Base-by-base conservation (phyloP, 2,797 vertebrate genomes). In the Sebastes kiyomatsui region DNA sequence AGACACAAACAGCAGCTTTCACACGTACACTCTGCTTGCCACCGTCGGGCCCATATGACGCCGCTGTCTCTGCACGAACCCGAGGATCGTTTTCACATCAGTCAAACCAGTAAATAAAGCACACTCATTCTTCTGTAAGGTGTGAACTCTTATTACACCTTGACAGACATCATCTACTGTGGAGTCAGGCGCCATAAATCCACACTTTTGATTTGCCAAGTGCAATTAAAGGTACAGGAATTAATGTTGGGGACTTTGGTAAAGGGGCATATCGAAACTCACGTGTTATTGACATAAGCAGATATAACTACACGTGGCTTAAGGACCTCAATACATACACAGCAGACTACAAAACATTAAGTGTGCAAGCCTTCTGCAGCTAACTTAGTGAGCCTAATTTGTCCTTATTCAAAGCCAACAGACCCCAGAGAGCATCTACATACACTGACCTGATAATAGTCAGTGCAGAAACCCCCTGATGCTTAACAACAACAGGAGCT, bases 1-100 rank as follows among this genome's bases (percentile, higher is more conserved):
- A 87, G 77, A 91, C 84, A 91, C 84, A 88, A 85, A 86, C 88
- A 83, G 83, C 88, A 83, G 91, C 88, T 91, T 90, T 92, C 86
- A 90, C 88, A 90, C 60, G 38, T 42, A 61, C 82, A 88, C 88
- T 79, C 82, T n/a, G 67, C 73, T 76, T 28, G 33, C 79, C 59
- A 67, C 72, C 25, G 65, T 62, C 77, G 27, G 83, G 68, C 38
- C 52, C 5, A 16, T 54, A 22, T 58, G 86, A 85, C 32, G 74
- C 83, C 70, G 13, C 64, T 18, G 73, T 81, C 70, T 77, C 78
- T 65, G 62, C 74, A 3, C 23, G 33, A 72, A 71, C 33, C 6
- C 84, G 52, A 23, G 74, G 77, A 84, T 88, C 77, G 25, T 80
- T 88, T 87, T 85, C 70, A 73, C 78, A 59, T 84, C 86, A 84